Base-by-base conservation (phyloP, 2,797 vertebrate species). In the Neosilurus mollespiculum region DNA sequence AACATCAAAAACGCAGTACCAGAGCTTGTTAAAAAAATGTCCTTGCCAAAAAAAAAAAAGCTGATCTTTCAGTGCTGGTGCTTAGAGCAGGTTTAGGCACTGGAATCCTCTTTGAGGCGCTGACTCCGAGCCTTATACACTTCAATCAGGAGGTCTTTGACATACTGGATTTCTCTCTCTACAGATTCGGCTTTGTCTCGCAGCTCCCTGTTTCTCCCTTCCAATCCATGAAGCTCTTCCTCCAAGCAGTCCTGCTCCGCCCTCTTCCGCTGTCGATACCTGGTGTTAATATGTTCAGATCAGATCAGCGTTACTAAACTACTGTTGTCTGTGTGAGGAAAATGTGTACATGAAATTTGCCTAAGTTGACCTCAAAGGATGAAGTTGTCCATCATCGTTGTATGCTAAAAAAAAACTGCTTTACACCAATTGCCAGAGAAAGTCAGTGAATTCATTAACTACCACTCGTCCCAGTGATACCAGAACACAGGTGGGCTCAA, bases 81-180 rank as follows among this genome's bases (percentile, higher is more conserved):
- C 85, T 86, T 88, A 83, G 24, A 85, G 84, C 84, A 80, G 75
- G 75, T 84, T 93, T 91, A 95, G 92, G 94, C 93, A 91, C 92
- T 93, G 93, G 92, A 93, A 80, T 95, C 95, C 88, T 95, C 94
- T 90, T 95, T 95, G 84, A 94, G 92, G 89, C 96, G 93, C 94
- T 97, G 97, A 90, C 96, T 98, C 73, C 97, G 95, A 53, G 97
- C 97, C 91, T 98, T 98, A 92, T 98, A 98, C 88, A 98, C 97
- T 90, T 98, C 96, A n/a, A 98, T 98, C 86, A 98, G 95, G 85
- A 98, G 92, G 88, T 98, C 96, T 91, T 98, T 98, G 84, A 98
- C 96, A 1, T 98, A 98, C 88, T 98, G 96, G 92, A 98, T 98
- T 90, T 98, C 97, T 66, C 97, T 92, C 90, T 98, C 97, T 91